Percentiles rank a stretch among this genome's conserved stretches.
These are phyloP conservation scores for Nemapogon koenigi DNA, from an alignment of 2,888 invertebrate species.

Conservation along the genomic window DNA sequence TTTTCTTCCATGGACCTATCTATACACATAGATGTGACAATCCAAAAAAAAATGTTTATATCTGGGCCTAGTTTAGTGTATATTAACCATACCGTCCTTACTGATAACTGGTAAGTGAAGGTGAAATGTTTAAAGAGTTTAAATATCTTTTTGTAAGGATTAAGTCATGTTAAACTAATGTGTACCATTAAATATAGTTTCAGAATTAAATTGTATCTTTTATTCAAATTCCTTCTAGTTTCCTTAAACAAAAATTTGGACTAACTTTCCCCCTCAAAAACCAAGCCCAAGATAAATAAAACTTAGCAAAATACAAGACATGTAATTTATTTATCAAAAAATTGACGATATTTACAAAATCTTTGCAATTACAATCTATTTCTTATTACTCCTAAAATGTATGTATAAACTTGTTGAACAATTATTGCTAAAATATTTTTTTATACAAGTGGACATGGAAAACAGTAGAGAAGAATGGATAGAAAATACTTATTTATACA, in stretches of 20 bases:
- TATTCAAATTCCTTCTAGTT: neutral
- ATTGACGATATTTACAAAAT: too few relatives aligned
- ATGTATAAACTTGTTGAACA: too few relatives aligned
- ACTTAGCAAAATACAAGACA: too few relatives aligned
- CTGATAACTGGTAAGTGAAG: slow-evolving; percentile 56
- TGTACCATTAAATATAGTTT: neutral
- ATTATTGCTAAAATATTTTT: too few relatives aligned
- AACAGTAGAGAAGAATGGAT: too few relatives aligned
- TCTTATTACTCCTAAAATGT: too few relatives aligned
- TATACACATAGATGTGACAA: too few relatives aligned
- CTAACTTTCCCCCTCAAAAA: neutral
- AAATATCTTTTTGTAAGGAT: slow-evolving; percentile 45
- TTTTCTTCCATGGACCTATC: neutral
- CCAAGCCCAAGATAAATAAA: too few relatives aligned
- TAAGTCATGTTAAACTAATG: slow-evolving; percentile 28
- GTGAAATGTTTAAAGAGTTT: slow-evolving; percentile 16
- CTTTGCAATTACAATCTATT: too few relatives aligned
- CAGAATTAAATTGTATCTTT: neutral
- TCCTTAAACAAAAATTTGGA: neutral
- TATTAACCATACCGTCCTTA: slow-evolving; percentile 61
- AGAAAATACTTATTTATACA: too few relatives aligned
- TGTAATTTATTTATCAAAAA: too few relatives aligned
- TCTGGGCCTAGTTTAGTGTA: slow-evolving; percentile 60
- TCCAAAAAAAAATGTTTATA: slow-evolving; percentile 16
- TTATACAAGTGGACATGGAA: too few relatives aligned